Conservation (phyloP, 2,113 vertebrate genomes). For the Gymnobelideus leadbeateri region DNA sequence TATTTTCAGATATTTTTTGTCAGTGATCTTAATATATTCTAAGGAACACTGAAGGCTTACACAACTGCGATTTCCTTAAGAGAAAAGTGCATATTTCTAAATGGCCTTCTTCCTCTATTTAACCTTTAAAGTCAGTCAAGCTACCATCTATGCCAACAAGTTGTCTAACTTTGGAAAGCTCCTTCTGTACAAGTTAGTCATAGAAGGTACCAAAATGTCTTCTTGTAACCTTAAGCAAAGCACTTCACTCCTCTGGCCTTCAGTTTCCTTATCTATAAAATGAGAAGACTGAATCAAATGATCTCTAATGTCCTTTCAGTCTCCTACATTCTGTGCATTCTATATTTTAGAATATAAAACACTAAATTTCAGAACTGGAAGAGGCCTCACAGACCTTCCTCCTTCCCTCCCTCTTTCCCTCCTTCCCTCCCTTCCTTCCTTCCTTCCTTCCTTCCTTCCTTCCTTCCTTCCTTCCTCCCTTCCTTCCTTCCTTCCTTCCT, state of each 20-base stretch:
- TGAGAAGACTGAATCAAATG: neutral
- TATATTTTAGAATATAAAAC: neutral
- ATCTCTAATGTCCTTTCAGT: neutral
- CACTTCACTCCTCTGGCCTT: conserved; percentile 22
- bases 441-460: no score
- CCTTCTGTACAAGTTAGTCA: conserved; percentile 32
- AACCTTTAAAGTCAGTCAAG: conserved; percentile 50
- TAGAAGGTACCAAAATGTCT: conserved; percentile 63
- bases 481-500: no score
- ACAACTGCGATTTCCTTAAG: conserved; percentile 46
- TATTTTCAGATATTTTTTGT: conserved; percentile 32
- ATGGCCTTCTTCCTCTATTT: conserved; percentile 43
- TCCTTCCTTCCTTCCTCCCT: no score
- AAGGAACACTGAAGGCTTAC: conserved; percentile 50
- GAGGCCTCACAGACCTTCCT: neutral
- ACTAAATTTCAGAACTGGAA: neutral
- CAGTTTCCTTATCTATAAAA: neutral
- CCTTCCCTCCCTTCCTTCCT: no score
- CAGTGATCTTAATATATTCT: conserved; percentile 59
- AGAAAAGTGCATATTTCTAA: conserved; percentile 47
- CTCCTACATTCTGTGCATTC: neutral
- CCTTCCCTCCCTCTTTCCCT: no score
- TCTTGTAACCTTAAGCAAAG: conserved; percentile 43
- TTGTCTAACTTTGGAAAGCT: conserved; percentile 45
- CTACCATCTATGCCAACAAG: conserved; percentile 23